phyloP scores from a whole-genome alignment of 2,888 invertebrate genomes.

The Ypsolopha scabrella region DNA sequence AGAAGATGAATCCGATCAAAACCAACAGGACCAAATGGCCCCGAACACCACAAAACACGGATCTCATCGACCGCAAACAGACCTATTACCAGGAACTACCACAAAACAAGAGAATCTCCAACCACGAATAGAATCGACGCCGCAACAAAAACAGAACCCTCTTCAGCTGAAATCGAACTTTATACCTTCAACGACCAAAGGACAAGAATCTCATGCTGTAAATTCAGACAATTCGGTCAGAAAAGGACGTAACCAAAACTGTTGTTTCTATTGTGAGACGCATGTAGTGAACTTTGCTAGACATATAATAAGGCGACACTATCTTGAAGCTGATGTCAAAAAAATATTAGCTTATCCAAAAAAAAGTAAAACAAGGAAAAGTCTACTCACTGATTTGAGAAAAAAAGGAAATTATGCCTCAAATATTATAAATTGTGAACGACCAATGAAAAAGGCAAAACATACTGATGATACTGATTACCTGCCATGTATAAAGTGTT shows the following conservation, averaged over 20 bases:
- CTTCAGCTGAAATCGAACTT: no score
- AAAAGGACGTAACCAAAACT: conserved; percentile 10
- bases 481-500: conserved; percentile 15
- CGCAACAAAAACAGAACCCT: no score
- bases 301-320: conserved; percentile 16
- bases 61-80: no score
- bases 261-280: conserved; percentile 14
- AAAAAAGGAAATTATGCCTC: conserved; percentile 19
- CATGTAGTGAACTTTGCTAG: conserved; percentile 16
- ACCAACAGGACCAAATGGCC: no score
- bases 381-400: conserved; percentile 12
- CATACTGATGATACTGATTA: conserved; percentile 14
- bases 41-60: no score
- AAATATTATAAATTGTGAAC: conserved; percentile 15
- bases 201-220: no score
- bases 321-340: conserved; percentile 14
- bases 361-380: conserved; percentile 11
- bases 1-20: no score
- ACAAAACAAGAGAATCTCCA: no score
- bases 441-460: conserved; percentile 16
- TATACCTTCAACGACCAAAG: no score
- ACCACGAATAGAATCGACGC: no score
- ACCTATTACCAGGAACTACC: no score
- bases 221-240: not conserved
- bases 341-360: conserved; percentile 11